Base-by-base conservation (phyloP, 2,888 invertebrate species). In the Eupithecia subfuscata region DNA sequence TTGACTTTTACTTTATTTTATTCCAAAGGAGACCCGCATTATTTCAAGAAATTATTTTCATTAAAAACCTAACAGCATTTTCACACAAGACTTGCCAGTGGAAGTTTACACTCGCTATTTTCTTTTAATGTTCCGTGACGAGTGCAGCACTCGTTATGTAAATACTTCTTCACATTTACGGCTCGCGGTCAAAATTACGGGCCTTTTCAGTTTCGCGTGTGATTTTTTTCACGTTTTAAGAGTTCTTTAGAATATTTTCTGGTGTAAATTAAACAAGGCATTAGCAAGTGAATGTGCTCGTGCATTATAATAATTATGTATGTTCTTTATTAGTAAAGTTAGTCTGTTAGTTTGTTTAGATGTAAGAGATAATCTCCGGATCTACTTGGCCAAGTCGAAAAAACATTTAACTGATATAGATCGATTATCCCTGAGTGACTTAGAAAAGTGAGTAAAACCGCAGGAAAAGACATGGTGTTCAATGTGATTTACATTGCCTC, bases 101-200 rank as follows among this genome's bases (percentile, higher is more conserved):
- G 56, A 11, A 65, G 65, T 37, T 64, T 65, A n/a, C 65, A n/a
- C 37, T 9, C 72, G 25, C 34, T 76, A 75, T 76, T 76, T 77
- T 77, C 78, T 77, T 80, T 78, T 80, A 80, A 80, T 77, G 78
- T 69, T 69, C 79, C 69, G 69, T 75, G 74, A 78, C 75, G 79
- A 45, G 77, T 73, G 75, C 77, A 76, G 74, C 78, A 75, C 79
- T 79, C 79, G 73, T 77, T 78, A 77, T 79, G 80, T 79, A 75
- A 80, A 80, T 78, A 74, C 78, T 73, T 73, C 77, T 79, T 71
- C 25, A 78, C 2, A 65, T 65, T n/a, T 37, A 80, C 73, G 75
- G 73, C 73, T 63, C 69, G 45, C 75, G 74, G 71, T 77, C 69
- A 73, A 78, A 78, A 79, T 79, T 74, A 75, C 75, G 73, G 69